These are phyloP conservation scores for Pterocles gutturalis DNA, from an alignment of 2,113 vertebrate species.

Conservation along the genomic window DNA sequence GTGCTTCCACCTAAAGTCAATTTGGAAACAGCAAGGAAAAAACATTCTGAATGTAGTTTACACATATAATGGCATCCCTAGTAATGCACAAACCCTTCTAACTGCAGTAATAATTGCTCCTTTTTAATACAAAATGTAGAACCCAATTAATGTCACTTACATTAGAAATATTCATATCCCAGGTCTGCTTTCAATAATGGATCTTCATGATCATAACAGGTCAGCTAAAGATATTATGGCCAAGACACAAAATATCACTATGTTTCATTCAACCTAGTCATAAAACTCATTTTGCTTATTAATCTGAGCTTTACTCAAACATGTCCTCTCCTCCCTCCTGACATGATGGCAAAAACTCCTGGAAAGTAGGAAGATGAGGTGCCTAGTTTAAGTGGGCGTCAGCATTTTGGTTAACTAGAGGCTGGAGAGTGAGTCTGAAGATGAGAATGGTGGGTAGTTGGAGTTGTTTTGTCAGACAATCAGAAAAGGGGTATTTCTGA, in stretches of 20 bases:
- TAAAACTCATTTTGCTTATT: neutral
- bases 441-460: neutral
- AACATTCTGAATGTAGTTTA: slow-evolving; percentile 26
- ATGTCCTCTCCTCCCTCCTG: neutral
- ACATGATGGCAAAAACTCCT: neutral
- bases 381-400: neutral
- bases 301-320: neutral
- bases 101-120: neutral
- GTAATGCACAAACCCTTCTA: neutral
- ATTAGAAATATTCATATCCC: neutral
- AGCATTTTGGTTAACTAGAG: neutral
- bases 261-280: neutral
- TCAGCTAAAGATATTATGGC: neutral
- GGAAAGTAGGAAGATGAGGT: neutral
- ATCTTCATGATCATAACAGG: neutral
- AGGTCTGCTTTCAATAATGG: neutral
- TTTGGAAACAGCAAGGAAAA: slow-evolving; percentile 46
- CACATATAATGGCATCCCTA: slow-evolving; percentile 26
- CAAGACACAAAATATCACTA: neutral
- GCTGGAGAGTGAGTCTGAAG: neutral
- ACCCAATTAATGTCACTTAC: neutral
- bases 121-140: neutral
- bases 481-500: neutral
- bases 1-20: slow-evolving; percentile 59
- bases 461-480: neutral